Percentiles rank a stretch among this genome's conserved stretches.
Evolutionary conservation across 2,888 invertebrate genomes (phyloP).

Genomic region (Gnatocerus cornutus): DNA sequence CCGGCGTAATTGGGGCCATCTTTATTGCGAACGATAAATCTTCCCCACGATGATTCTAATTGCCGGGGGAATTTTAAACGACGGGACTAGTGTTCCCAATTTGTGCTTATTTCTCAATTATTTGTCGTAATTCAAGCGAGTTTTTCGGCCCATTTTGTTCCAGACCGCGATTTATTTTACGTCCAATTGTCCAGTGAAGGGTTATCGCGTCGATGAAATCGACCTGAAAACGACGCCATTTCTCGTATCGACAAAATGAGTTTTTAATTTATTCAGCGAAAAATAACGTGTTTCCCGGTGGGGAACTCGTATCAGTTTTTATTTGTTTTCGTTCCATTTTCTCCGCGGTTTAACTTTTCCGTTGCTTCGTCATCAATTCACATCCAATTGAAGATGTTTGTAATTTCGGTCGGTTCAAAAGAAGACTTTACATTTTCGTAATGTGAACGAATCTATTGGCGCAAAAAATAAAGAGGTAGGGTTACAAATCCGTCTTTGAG

Average conservation of each 20-base stretch:
- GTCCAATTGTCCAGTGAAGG: slow-evolving; percentile 32
- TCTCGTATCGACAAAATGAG: neutral
- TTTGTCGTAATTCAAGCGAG: slow-evolving; percentile 30
- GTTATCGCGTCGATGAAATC: slow-evolving; percentile 27
- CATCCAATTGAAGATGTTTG: slow-evolving; percentile 11
- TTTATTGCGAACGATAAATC: slow-evolving; percentile 33
- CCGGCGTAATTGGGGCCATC: slow-evolving; percentile 15
- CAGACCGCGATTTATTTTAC: slow-evolving; percentile 23
- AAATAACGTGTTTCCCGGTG: neutral
- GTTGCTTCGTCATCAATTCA: slow-evolving; percentile 16
- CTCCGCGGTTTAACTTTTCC: neutral
- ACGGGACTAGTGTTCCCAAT: slow-evolving; percentile 24
- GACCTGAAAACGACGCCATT: slow-evolving; percentile 7
- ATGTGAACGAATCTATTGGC: slow-evolving; percentile 11
- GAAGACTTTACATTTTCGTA: slow-evolving; percentile 1
- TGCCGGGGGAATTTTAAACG: slow-evolving; percentile 33
- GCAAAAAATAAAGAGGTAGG: slow-evolving; percentile 18
- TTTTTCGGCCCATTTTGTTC: slow-evolving; percentile 10
- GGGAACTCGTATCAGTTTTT: slow-evolving; percentile 7
- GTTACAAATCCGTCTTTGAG: slow-evolving; percentile 34
- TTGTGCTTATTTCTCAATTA: slow-evolving; percentile 39
- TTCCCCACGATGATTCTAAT: slow-evolving; percentile 25
- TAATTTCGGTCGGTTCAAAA: slow-evolving; percentile 1
- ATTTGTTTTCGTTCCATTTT: slow-evolving; percentile 9
- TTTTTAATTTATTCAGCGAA: slow-evolving; percentile 3